Evolutionary conservation across 2,113 vertebrate species (phyloP).

Genomic region (Antechinus stuartii): DNA sequence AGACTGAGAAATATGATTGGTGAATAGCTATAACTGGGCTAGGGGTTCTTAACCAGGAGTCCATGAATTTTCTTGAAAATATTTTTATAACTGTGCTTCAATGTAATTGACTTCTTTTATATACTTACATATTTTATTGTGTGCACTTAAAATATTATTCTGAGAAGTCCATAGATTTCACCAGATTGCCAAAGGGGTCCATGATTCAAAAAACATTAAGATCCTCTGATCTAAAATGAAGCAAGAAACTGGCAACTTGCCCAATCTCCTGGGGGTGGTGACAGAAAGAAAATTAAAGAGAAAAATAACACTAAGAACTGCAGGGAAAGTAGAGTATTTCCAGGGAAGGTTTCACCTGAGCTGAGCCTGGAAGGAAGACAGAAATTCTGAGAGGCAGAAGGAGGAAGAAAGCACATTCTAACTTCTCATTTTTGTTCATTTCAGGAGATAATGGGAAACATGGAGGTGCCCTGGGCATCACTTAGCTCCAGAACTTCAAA

Average conservation of each 20-base stretch:
- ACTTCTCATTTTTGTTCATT: constrained; percentile 50
- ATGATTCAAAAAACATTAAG: background rate
- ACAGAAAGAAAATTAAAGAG: background rate
- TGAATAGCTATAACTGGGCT: background rate
- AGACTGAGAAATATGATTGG: background rate
- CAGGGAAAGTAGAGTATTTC: background rate
- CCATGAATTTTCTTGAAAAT: background rate
- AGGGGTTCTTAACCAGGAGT: background rate
- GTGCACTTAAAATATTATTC: background rate
- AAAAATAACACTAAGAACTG: background rate
- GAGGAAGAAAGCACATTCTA: constrained; percentile 3
- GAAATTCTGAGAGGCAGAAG: background rate
- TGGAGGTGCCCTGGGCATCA: background rate
- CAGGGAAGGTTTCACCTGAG: background rate
- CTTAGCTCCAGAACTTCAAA: background rate
- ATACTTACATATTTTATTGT: background rate
- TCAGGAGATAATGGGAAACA: background rate
- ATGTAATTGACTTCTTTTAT: background rate
- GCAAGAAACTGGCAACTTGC: background rate
- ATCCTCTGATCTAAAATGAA: background rate
- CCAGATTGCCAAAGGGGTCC: background rate
- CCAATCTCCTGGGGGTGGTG: background rate
- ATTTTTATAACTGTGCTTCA: background rate
- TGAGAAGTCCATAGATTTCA: background rate
- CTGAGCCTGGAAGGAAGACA: background rate